These are phyloP conservation scores for Achlya flavicornis DNA, from an alignment of 2,888 invertebrate species.

Conservation along the genomic window DNA sequence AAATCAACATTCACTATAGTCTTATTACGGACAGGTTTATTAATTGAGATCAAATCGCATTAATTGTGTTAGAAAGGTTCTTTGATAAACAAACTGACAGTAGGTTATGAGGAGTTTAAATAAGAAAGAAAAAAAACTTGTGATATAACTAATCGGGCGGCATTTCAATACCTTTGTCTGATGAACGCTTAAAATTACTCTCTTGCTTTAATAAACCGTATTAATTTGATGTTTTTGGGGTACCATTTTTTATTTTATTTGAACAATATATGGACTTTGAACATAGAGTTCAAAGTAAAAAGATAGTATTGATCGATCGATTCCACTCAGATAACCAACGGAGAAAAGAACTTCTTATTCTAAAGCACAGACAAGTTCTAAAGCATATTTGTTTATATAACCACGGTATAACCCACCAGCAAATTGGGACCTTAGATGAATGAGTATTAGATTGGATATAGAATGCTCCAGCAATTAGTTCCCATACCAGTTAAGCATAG, in stretches of 20 bases:
- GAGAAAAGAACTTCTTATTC: too few relatives aligned
- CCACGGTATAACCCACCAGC: too few relatives aligned
- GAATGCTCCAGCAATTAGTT: too few relatives aligned
- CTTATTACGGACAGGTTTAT: conserved; percentile 29
- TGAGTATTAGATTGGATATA: too few relatives aligned
- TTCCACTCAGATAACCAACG: too few relatives aligned
- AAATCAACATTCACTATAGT: conserved; percentile 8
- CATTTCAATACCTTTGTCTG: conserved; percentile 22
- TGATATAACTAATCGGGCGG: neutral
- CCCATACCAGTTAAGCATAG: too few relatives aligned
- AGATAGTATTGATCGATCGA: too few relatives aligned
- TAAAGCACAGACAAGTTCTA: too few relatives aligned
- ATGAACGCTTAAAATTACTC: conserved; percentile 34
- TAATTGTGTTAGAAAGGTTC: conserved; percentile 39
- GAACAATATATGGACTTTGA: too few relatives aligned
- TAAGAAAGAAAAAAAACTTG: neutral
- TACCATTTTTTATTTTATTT: neutral
- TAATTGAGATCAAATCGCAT: conserved; percentile 40
- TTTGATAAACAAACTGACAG: conserved; percentile 24
- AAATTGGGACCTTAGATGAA: too few relatives aligned
- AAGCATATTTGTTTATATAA: too few relatives aligned
- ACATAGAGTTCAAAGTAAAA: too few relatives aligned
- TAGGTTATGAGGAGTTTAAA: conserved; percentile 6
- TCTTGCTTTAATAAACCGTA: conserved; percentile 22
- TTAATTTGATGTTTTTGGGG: conserved; percentile 10